Evolutionary conservation across 2,797 vertebrate genomes (phyloP).

Genomic region (Neomorphus geoffroyi): DNA sequence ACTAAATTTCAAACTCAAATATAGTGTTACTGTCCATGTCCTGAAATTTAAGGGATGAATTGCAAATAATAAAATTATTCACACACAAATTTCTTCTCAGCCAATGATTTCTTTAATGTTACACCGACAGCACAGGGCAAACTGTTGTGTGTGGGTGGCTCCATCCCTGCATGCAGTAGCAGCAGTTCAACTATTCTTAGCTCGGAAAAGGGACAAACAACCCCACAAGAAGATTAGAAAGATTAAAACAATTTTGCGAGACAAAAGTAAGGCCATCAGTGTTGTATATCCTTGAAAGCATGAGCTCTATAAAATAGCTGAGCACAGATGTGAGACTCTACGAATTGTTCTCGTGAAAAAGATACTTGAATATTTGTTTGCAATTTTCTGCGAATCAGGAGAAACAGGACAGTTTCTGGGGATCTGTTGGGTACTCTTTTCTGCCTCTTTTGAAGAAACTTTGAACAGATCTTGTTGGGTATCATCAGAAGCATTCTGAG

Average conservation of each 20-base stretch:
- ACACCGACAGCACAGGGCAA: not conserved
- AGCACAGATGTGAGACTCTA: not conserved
- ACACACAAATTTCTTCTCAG: not conserved
- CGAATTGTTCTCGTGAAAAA: not conserved
- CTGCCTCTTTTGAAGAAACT: not conserved
- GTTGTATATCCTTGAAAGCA: not conserved
- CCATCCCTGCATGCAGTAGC: not conserved
- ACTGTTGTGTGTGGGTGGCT: not conserved
- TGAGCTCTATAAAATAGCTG: not conserved
- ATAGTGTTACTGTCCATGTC: not conserved
- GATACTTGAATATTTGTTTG: not conserved
- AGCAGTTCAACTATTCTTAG: not conserved
- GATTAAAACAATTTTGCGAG: not conserved
- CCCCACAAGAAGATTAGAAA: not conserved
- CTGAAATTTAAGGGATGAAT: not conserved
- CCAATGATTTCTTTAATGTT: fast-evolving
- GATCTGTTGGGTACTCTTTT: not conserved
- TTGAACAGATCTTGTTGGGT: not conserved
- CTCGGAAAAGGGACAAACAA: not conserved
- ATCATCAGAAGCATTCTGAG: not conserved
- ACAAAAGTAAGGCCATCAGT: not conserved
- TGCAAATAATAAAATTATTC: not conserved
- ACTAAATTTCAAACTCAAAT: not conserved
- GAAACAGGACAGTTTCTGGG: not conserved
- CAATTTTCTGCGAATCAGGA: not conserved